Evolutionary conservation across 2,113 vertebrate species (phyloP), one percentile per base, ranked within the genome.

Genomic region (Corythoichthys intestinalis): DNA sequence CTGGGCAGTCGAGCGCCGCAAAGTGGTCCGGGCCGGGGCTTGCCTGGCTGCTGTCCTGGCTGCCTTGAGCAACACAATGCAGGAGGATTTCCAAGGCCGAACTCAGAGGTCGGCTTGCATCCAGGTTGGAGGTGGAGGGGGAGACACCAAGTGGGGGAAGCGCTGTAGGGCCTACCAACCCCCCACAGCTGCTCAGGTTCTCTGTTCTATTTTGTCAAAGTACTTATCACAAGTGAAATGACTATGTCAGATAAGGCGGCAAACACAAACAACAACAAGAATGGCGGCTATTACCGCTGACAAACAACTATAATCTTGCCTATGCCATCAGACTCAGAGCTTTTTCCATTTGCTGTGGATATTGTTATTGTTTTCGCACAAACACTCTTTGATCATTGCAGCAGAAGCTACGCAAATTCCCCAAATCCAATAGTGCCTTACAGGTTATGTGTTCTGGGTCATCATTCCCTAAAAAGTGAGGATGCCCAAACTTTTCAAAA

Each of bases 381-480:
- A 17, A 52, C 44, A 53, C 10, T 8, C 3, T 0, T 35, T 63
- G 38, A 8, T 9, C 70, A 71, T 76, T 79, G 82, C 89, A 73
- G 82, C 89, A 73, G 83, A 84, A 85, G 83, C 78, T 84, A 87
- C 88, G 85, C 73, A 75, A 73, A 68, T 62, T 58, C 60, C 70
- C 41, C 77, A 70, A 59, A 80, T 77, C 83, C 81, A 81, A 87
- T 88, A 85, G 85, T 79, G 79, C 57, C 69, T 72, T 69, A 80
- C 84, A 82, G 85, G 69, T 80, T 85, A 82, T 87, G 84, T 86
- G 86, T 76, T 76, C 78, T 67, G 74, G 66, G 79, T 69, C 85
- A 84, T 89, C 88, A 91, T 90, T 92, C 90, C 83, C 85, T 84
- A 81, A 70, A 67, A 75, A 88, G 80, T 79, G 73, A 85, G 79